Percentiles rank a stretch among this genome's conserved stretches.
Evolutionary conservation across 2,113 vertebrate genomes (phyloP).

Genomic region (Indri indri): DNA sequence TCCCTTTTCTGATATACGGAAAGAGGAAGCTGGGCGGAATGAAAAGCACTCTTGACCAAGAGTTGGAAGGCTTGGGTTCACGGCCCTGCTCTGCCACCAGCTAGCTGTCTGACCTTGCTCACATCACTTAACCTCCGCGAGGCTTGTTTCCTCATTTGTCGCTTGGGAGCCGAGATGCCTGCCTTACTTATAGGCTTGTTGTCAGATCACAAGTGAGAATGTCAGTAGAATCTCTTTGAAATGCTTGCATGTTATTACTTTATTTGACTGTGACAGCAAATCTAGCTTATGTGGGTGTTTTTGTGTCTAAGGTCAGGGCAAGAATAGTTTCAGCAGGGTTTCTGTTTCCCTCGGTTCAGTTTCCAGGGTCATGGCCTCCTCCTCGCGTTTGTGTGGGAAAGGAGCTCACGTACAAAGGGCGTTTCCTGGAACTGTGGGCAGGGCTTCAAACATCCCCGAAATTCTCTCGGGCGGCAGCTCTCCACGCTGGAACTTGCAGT

Average conservation of each 20-base stretch:
- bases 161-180: not conserved
- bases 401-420: not conserved
- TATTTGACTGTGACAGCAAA: not conserved
- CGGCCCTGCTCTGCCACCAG: not conserved
- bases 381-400: slow-evolving; percentile 23
- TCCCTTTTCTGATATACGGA: not conserved
- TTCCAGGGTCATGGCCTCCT: not conserved
- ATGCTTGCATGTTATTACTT: not conserved
- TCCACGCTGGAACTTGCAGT: not conserved
- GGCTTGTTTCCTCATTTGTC: not conserved
- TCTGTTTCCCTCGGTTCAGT: not conserved
- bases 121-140: not conserved
- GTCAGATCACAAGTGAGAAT: not conserved
- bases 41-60: not conserved
- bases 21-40: not conserved
- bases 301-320: not conserved
- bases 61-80: not conserved
- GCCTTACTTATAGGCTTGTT: not conserved
- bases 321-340: not conserved
- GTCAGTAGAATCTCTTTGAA: not conserved
- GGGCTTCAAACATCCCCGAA: not conserved
- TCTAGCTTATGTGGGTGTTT: not conserved
- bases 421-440: slow-evolving; percentile 34
- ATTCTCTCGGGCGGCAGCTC: not conserved
- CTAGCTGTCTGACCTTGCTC: not conserved